phyloP scores from a whole-genome alignment of 2,888 invertebrate genomes.

The Nymphalis urticae region DNA sequence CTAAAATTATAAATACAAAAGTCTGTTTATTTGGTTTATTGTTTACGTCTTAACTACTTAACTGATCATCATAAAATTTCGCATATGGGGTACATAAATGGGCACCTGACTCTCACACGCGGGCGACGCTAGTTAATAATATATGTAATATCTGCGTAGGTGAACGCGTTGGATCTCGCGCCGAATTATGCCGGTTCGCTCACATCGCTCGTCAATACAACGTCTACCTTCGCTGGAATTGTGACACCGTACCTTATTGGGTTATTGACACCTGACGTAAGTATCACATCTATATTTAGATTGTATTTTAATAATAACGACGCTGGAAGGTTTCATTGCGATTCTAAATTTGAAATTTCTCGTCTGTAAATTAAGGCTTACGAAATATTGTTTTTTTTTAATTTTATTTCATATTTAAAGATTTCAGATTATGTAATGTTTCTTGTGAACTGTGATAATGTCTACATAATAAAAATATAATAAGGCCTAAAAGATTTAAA shows the following conservation, averaged over 20 bases:
- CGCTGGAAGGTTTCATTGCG: conserved; percentile 9
- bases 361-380: not conserved
- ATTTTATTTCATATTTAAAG: too few relatives aligned
- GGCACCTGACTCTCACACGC: too few relatives aligned
- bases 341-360: not conserved
- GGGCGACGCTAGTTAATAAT: not conserved
- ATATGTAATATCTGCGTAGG: conserved; percentile 53
- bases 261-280: conserved; percentile 82
- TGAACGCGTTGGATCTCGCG: conserved; percentile 84
- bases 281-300: conserved; percentile 42
- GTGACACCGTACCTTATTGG: conserved; percentile 84
- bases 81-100: too few relatives aligned
- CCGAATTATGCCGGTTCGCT: conserved; percentile 84
- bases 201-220: conserved; percentile 85
- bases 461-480: too few relatives aligned
- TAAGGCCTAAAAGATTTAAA: too few relatives aligned
- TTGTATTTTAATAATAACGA: conserved; percentile 29
- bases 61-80: too few relatives aligned
- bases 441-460: too few relatives aligned
- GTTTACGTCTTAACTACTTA: too few relatives aligned
- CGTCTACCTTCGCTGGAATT: conserved; percentile 84
- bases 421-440: too few relatives aligned
- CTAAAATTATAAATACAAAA: too few relatives aligned
- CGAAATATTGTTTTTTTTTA: not conserved
- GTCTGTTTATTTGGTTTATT: too few relatives aligned